Base-by-base conservation (phyloP, 2,888 invertebrate species). In the Drosophila mimetica region DNA sequence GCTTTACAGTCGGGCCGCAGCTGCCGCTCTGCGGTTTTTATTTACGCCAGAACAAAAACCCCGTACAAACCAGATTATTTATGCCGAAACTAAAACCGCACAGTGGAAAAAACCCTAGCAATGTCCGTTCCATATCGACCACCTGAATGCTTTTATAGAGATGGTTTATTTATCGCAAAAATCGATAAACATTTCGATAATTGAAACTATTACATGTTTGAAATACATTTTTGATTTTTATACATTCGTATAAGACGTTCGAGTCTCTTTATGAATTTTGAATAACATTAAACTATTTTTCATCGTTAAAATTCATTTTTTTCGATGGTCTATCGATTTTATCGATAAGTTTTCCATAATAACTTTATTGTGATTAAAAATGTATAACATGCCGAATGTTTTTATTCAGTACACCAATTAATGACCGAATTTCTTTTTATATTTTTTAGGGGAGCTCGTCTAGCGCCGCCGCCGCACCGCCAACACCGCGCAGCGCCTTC, bases 401-500 rank as follows among this genome's bases (percentile, higher is more conserved):
- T n/a, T 20, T 20, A 20, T 20, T 20, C 2, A 6, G 1, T 34
- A n/a, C n/a, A 7, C 4, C 16, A 0, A 14, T 11, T 22, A 13
- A 6, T 1, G 1, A 13, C 5, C 13, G 2, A 4, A 13, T 25
- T 2, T 16, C 8, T 28, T 30, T 28, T 1, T 22, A 5, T 7
- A 4, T 46, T 36, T 75, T 67, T 25, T 50, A 85, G 86, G 83
- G 83, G 59, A 74, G 75, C 66, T 84, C 83, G 60, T 72, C 83
- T 52, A 90, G 89, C 81, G 85, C 89, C 79, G 80, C 88, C 86
- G 82, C 86, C 87, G 90, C 89, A 84, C 89, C 85, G 77, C 79
- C 86, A 83, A 89, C 88, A 76, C 86, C 75, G 83, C 92, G 91
- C 80, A 91, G 89, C 84, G 90, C 90, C 71, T 92, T 89, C 76